Evolutionary conservation across 2,797 vertebrate genomes (phyloP).

Genomic region (Ficedula albicollis): DNA sequence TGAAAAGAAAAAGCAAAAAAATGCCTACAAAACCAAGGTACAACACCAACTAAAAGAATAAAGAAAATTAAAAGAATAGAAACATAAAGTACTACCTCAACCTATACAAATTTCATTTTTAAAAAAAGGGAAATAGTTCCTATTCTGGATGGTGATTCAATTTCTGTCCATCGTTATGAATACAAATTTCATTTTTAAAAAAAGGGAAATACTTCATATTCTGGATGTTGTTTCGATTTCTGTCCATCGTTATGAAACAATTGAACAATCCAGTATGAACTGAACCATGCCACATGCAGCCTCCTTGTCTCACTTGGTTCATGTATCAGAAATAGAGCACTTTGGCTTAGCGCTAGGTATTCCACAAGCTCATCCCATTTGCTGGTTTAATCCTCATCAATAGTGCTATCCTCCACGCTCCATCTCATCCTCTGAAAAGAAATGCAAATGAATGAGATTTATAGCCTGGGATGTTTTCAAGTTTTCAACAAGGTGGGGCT

Average conservation of each 20-base stretch:
- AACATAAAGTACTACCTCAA: not conserved
- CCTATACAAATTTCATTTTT: not conserved
- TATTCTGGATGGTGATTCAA: not conserved
- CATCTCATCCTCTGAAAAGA: slow-evolving; percentile 57
- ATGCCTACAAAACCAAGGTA: not conserved
- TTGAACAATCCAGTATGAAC: not conserved
- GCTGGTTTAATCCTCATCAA: slow-evolving; percentile 51
- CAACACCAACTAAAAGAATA: not conserved
- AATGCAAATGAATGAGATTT: slow-evolving; percentile 67
- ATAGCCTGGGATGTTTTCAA: slow-evolving; percentile 53
- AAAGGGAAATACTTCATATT: not conserved
- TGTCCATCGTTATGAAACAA: not conserved
- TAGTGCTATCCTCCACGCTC: slow-evolving; percentile 51
- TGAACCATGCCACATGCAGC: not conserved
- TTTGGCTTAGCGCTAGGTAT: slow-evolving; percentile 24
- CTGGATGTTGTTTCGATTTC: not conserved
- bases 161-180: not conserved
- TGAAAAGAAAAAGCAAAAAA: not conserved
- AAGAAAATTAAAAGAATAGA: not conserved
- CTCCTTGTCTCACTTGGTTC: not conserved
- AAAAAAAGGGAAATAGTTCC: rapidly evolving
- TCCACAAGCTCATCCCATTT: slow-evolving; percentile 28
- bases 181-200: not conserved
- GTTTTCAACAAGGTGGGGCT: slow-evolving; percentile 40
- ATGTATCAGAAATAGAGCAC: slow-evolving; percentile 7